Base-by-base conservation (phyloP, 1,140 invertebrate genomes). In the Idris sp. region DNA sequence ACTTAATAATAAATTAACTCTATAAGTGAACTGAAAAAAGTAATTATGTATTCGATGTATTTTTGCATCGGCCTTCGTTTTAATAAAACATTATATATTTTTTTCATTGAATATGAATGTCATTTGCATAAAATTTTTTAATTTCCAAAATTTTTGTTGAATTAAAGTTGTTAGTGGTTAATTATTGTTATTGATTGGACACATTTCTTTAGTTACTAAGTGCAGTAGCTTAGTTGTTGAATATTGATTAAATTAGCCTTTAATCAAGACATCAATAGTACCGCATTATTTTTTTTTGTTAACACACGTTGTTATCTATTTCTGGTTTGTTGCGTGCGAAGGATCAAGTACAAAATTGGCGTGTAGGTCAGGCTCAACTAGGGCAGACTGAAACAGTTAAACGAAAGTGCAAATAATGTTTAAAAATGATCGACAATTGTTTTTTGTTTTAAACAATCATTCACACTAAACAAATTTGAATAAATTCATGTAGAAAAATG, bases 181-280 rank as follows among this genome's bases (percentile, higher is more conserved):
- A 8, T 43, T 9, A 26, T 28, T 2, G 3, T 2, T 14, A 18
- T 31, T 31, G 14, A 35, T 10, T 15, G 10, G 46, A 35, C n/a
- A 9, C 33, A 18, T 26, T 25, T 36, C 31, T 26, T 11, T 19
- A 1, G 46, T 6, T 3, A 10, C 13, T 36, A 6, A 38, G 11
- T 9, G 36, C 38, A 15, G 16, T 10, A 4, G 48, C 18, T n/a
- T 10, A 14, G 15, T 18, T 2, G 33, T 49, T 44, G 44, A 22
- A 22, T 51, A 64, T 64, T 41, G 59, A 64, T 51, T 51, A 8
- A 62, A 64, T 43, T 43, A 53, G 13, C 59, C 59, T 64, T 64
- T 46, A 35, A 64, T 64, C 61, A 46, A 30, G n/a, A 40, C 49
- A 25, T 46, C 61, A 22, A 46, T 48, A 65, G 28, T 48, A 15